Conservation (phyloP, 2,113 vertebrate species). For the Mungos mungo region DNA sequence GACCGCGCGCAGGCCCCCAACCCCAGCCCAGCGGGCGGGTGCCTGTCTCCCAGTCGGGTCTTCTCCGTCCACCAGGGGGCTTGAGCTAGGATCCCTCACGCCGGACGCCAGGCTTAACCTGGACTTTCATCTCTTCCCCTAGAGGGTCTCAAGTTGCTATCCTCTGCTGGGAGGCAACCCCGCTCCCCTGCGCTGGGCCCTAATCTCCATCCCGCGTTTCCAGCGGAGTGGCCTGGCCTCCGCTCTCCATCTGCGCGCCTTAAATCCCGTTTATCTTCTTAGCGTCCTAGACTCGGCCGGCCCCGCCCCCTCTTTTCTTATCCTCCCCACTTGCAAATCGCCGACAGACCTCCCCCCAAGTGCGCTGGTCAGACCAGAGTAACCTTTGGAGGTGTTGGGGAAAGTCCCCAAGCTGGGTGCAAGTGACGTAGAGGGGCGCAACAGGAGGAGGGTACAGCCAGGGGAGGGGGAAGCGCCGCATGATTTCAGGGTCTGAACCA, state of each 20-base stretch:
- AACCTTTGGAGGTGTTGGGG: not conserved
- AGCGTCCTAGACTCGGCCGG: conserved; percentile 68
- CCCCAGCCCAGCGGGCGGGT: not conserved
- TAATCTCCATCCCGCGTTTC: conserved; percentile 54
- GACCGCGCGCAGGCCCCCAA: not conserved
- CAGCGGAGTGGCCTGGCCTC: conserved; percentile 67
- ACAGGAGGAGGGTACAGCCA: not conserved
- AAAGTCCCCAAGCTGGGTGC: not conserved
- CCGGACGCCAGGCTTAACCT: not conserved
- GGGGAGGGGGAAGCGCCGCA: not conserved
- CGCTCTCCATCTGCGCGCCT: conserved; percentile 79
- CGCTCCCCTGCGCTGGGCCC: not conserved
- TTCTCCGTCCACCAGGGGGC: not conserved
- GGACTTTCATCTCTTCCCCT: not conserved
- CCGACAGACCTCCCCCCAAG: not conserved
- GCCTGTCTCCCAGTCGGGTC: not conserved
- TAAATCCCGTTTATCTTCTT: conserved; percentile 82
- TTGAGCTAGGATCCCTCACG: not conserved
- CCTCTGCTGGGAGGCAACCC: not conserved
- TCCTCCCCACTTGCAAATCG: not conserved
- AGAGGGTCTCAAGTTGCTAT: conserved; percentile 29
- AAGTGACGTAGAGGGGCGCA: not conserved
- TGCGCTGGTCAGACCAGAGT: not conserved
- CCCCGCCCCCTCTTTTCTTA: conserved; percentile 44
- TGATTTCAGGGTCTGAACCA: not conserved